phyloP scores from a whole-genome alignment of 2,888 invertebrate species.

The Eulithis prunata region DNA sequence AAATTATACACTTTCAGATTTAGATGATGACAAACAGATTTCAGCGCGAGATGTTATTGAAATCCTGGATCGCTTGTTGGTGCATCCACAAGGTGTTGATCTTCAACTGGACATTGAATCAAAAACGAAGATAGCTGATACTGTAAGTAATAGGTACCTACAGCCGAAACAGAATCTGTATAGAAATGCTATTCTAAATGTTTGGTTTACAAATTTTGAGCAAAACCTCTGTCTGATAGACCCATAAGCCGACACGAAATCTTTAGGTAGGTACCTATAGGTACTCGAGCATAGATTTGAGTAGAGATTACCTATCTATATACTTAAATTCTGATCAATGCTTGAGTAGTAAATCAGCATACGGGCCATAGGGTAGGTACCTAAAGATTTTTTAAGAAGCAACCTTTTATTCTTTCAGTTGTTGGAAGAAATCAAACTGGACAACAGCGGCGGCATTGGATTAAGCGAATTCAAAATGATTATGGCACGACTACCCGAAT shows the following conservation, averaged over 20 bases:
- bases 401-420: slow-evolving; percentile 69
- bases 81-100: slow-evolving; percentile 54
- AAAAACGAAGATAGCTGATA: slow-evolving; percentile 81
- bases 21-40: slow-evolving; percentile 86
- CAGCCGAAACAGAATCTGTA: background rate
- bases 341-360: too few species aligned
- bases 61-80: slow-evolving; percentile 82
- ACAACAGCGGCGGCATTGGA: slow-evolving; percentile 83
- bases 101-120: slow-evolving; percentile 66
- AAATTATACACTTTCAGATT: slow-evolving; percentile 69
- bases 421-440: slow-evolving; percentile 85
- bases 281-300: too few species aligned
- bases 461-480: slow-evolving; percentile 85
- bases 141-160: slow-evolving; percentile 57
- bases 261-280: too few species aligned
- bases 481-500: slow-evolving; percentile 86
- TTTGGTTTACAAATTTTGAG: background rate
- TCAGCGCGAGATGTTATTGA: slow-evolving; percentile 81
- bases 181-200: background rate
- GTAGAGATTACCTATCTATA: too few species aligned
- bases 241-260: too few species aligned
- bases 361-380: too few species aligned
- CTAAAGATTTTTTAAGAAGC: background rate
- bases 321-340: too few species aligned
- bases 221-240: too few species aligned